Evolutionary conservation across 2,797 vertebrate species (phyloP).

Genomic region (Eupleurogrammus muticus): DNA sequence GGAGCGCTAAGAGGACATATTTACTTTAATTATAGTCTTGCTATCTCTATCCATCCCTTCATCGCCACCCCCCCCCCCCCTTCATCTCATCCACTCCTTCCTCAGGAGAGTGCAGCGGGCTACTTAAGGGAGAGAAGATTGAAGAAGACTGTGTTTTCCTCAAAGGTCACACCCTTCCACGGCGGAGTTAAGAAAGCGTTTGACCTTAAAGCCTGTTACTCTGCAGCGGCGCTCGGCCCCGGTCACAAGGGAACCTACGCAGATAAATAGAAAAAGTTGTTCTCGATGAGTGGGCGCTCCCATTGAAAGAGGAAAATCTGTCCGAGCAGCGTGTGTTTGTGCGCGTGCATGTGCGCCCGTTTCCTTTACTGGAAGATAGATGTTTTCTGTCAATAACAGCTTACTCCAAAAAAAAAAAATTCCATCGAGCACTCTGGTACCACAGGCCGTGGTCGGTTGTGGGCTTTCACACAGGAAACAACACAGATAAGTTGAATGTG

Average conservation of each 20-base stretch:
- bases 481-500: conserved; percentile 27
- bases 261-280: conserved; percentile 37
- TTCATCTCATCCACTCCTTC: conserved; percentile 38
- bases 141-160: conserved; percentile 56
- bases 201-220: conserved; percentile 65
- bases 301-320: conserved; percentile 14
- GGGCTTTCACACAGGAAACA: conserved; percentile 42
- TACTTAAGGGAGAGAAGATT: conserved; percentile 55
- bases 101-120: conserved; percentile 32
- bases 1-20: conserved; percentile 73
- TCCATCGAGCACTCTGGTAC: conserved; percentile 38
- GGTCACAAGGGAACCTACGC: conserved; percentile 43
- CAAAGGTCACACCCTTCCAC: conserved; percentile 69
- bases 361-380: conserved; percentile 55
- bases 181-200: conserved; percentile 67
- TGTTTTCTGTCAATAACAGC: conserved; percentile 42
- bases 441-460: conserved; percentile 11
- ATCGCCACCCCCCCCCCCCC: conserved; percentile 23
- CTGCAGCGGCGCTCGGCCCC: conserved; percentile 35
- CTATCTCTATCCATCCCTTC: conserved; percentile 59
- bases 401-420: conserved; percentile 16
- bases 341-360: background rate
- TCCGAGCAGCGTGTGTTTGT: conserved; percentile 19
- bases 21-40: conserved; percentile 75
- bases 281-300: conserved; percentile 11